Base-by-base conservation (phyloP, 2,888 invertebrate genomes). In the Cactoblastis cactorum region DNA sequence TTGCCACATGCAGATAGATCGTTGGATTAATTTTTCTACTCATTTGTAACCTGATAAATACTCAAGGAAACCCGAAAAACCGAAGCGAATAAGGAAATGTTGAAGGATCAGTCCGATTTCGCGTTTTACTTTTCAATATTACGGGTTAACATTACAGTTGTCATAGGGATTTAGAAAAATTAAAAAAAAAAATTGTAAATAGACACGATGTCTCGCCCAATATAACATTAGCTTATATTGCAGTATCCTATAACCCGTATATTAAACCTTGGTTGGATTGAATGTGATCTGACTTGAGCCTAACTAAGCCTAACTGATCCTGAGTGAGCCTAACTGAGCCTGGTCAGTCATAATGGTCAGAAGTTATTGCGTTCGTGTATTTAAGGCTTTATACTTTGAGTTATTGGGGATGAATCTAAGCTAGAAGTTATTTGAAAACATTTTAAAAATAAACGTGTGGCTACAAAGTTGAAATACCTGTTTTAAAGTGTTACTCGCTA, bases 301-400 rank as follows among this genome's bases (percentile, higher is more conserved):
- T 6, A 4, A 5, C 24, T 37, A 24, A 45, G 45, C 45, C 32
- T n/a, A 15, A n/a, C 17, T 45, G 47, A 45, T 32, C 45, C 32
- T n/a, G 11, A n/a, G 11, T 45, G 47, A 47, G 35, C 46, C 34
- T 8, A 22, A 9, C 12, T 46, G 46, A 47, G 35, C 47, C 37
- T 37, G 47, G 47, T 48, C 47, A 48, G 37, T 48, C 47, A 48
- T 48, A 48, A 37, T 43, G 43, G 43, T 43, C 43, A 43, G 28
- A 28, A 43, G 43, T 43, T 43, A 43, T 43, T 28, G 43, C 43
- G 17, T 14, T 14, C 43, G 39, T 43, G 24, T 28, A 43, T 43
- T 43, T 43, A 28, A 17, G 17, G 43, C 28, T 43, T 43, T 28
- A 28, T 24, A 43, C 43, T 28, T 43, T 32, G 43, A 32, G 43